Base-by-base conservation (phyloP, 2,888 invertebrate species). In the Aricia artaxerxes region DNA sequence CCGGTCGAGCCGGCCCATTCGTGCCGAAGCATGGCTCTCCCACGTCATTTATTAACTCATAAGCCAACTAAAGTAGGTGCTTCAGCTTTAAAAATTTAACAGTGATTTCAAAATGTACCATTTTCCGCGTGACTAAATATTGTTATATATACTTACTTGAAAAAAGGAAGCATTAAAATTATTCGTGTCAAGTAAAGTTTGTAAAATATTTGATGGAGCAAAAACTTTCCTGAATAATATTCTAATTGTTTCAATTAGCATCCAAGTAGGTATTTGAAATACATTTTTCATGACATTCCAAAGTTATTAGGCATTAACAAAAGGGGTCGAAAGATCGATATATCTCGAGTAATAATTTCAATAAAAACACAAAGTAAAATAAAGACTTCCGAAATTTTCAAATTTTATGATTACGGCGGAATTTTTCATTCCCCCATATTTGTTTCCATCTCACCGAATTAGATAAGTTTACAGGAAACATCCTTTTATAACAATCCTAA, bases 371-470 rank as follows among this genome's bases (percentile, higher is more conserved):
- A 31, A 24, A 64, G 64, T 64, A 31, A 64, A 64, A 64, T 64
- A 64, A 24, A 24, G 24, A 9, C 24, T 31, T 24, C 16, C 4
- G 13, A 57, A 24, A 24, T 64, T 64, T 64, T 3, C 61, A 6
- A n/a, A 24, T 61, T 64, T 31, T 24, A 57, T 57, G 57, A 73
- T 9, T 44, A 73, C 44, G 16, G 40, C 73, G 40, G 16, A 72
- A 72, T 72, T 72, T 38, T 73, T 64, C 64, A 31, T 6, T 16
- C 73, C 40, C 11, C 44, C 73, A 73, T 24, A 44, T 24, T 44
- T 44, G n/a, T 44, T 73, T 44, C 24, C 44, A 73, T 44, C n/a
- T 73, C 44, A 44, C 44, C 73, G 44, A 73, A 73, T 73, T 73
- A 73, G 44, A 44, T 44, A 73, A 73, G 73, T 73, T 73, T 9